These are phyloP conservation scores for Agriopis marginaria DNA, from an alignment of 2,888 invertebrate genomes.

Conservation along the genomic window DNA sequence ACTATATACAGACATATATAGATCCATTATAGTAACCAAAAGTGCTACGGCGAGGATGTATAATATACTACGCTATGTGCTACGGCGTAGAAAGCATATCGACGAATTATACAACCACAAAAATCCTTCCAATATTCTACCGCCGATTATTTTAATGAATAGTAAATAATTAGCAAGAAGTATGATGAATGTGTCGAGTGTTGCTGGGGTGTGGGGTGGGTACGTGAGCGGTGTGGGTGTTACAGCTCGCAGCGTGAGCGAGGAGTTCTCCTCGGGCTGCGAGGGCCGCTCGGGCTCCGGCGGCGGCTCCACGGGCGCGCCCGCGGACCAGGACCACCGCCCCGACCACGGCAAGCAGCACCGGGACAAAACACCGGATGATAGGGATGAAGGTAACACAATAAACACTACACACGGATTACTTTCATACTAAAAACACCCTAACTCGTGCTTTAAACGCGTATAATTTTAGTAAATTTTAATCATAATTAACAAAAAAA, in stretches of 20 bases:
- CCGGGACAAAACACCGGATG: constrained; percentile 94
- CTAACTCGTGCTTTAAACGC: too few relatives aligned
- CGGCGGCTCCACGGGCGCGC: constrained; percentile 83
- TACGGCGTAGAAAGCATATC: not conserved
- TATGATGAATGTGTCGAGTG: constrained; percentile 16
- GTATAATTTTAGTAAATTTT: too few relatives aligned
- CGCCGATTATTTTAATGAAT: not conserved
- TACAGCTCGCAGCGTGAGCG: constrained; percentile 97
- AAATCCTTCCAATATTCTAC: constrained; percentile 24
- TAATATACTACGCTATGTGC: not conserved
- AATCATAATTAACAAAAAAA: too few relatives aligned
- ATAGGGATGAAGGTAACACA: constrained; percentile 94
- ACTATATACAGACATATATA: too few relatives aligned
- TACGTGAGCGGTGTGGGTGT: constrained; percentile 76
- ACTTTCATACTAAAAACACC: too few relatives aligned
- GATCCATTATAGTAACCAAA: too few relatives aligned
- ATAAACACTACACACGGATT: not conserved
- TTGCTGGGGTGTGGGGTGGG: constrained; percentile 56
- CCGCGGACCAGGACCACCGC: constrained; percentile 81
- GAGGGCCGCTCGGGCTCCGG: constrained; percentile 97
- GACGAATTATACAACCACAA: not conserved
- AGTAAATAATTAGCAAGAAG: constrained; percentile 7
- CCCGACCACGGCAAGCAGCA: constrained; percentile 82
- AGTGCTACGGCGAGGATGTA: not conserved
- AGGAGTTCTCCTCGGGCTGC: constrained; percentile 98